Conservation (phyloP, 2,797 vertebrate genomes). For the Calcarius lapponicus region DNA sequence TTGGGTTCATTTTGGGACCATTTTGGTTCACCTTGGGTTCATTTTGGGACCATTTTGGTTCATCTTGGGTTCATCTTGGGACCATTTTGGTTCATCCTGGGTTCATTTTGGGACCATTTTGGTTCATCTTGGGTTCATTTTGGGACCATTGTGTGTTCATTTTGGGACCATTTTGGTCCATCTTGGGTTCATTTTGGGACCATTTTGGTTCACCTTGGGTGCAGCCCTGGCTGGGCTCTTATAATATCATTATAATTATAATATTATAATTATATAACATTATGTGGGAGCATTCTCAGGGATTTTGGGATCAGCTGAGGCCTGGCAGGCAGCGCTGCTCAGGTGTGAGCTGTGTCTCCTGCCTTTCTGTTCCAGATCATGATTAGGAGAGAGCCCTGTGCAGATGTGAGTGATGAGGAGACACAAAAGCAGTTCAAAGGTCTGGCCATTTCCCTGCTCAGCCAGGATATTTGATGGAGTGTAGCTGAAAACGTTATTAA, state of each 20-base stretch:
- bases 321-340: constrained; percentile 7
- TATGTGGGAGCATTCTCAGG: not conserved
- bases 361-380: not conserved
- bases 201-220: not conserved
- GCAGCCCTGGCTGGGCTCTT: not conserved
- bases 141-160: too few relatives aligned
- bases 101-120: too few relatives aligned
- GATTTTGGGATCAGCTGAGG: not conserved
- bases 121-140: too few relatives aligned
- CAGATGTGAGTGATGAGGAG: constrained; percentile 39
- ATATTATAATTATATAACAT: too few relatives aligned
- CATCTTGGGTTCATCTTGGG: too few relatives aligned
- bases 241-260: too few relatives aligned
- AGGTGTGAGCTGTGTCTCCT: not conserved
- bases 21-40: too few relatives aligned
- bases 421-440: constrained; percentile 6
- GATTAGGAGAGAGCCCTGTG: not conserved
- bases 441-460: not conserved
- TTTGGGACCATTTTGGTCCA: too few relatives aligned
- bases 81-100: too few relatives aligned
- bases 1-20: too few relatives aligned
- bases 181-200: too few relatives aligned
- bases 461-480: not conserved
- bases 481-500: constrained; percentile 32
- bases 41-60: too few relatives aligned